Base-by-base conservation (phyloP, 2,113 vertebrate genomes). In the Chelonoidis abingdonii region DNA sequence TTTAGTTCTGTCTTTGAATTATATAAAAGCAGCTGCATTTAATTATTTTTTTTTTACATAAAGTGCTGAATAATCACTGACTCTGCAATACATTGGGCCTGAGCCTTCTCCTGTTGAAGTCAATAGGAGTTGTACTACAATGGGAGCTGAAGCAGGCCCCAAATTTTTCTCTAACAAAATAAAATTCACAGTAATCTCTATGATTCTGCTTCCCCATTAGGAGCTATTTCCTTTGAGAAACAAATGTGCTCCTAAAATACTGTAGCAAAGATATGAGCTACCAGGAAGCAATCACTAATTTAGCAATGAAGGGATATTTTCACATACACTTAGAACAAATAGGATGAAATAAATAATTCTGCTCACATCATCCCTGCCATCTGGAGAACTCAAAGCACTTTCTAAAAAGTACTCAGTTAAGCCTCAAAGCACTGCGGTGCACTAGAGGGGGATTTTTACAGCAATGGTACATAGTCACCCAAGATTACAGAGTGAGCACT, bases 21-120 rank as follows among this genome's bases (percentile, higher is more conserved):
- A 84, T 92, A 96, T 96, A 89, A 98, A 98, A 97, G 96, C 92
- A 94, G 38, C 86, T 97, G 94, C 29, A 92, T 93, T 97, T 97
- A 90, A 97, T 97, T 96, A 88, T 88, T 91, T 96, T 96, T 92
- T 82, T 96, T 95, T 94, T 93, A 88, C 83, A 89, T 93, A 94
- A 93, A 96, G 87, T 92, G 52, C 78, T 97, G 87, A 84, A 92
- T 95, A 97, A 96, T 96, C 89, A 87, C 59, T 65, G 76, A 50
- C 69, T 95, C 87, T 27, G 1, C 89, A 92, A 79, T 83, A 47
- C 56, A 50, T 35, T 88, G 89, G 65, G 82, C 59, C 79, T 3
- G 4, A 72, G 16, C 41, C 87, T 87, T 79, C 80, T 95, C 85
- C 80, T 35, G 84, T 56, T 75, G 41, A 41, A 52, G 72, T 57